phyloP scores from a whole-genome alignment of 2,888 invertebrate genomes.

The Polydrusus cervinus region DNA sequence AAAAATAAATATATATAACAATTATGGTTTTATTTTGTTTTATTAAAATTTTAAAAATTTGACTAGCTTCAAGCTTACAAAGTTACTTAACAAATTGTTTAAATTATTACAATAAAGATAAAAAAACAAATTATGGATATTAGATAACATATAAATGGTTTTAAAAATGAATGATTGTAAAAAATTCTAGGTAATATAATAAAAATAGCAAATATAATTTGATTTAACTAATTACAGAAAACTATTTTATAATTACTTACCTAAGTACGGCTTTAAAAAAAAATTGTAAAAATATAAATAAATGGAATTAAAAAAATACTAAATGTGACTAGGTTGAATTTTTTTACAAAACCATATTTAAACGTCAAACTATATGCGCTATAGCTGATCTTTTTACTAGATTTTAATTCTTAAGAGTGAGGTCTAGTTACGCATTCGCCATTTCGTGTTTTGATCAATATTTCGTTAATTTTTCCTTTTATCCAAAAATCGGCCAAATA shows the following conservation, averaged over 20 bases:
- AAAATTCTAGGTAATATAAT: neutral
- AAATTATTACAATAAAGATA: conserved; percentile 15
- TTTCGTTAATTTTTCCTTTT: no score
- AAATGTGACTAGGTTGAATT: conserved; percentile 7
- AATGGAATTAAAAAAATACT: neutral
- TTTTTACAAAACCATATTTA: neutral
- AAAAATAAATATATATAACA: conserved; percentile 44
- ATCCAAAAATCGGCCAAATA: no score
- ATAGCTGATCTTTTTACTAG: conserved; percentile 1
- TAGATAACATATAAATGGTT: no score
- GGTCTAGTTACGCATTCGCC: no score
- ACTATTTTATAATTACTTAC: neutral
- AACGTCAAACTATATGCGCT: neutral
- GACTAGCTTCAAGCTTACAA: conserved; percentile 65
- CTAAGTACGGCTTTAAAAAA: no score
- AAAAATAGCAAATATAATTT: conserved; percentile 1
- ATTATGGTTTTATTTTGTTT: conserved; percentile 8
- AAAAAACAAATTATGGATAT: neutral
- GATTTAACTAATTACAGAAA: neutral
- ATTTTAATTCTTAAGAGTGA: no score
- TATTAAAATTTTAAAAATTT: conserved; percentile 65
- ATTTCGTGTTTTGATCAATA: no score
- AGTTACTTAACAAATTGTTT: conserved; percentile 16
- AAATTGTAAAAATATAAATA: neutral
- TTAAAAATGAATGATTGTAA: no score